These are phyloP conservation scores for Clarias platycephalus DNA, from an alignment of 2,797 vertebrate species.

Conservation along the genomic window DNA sequence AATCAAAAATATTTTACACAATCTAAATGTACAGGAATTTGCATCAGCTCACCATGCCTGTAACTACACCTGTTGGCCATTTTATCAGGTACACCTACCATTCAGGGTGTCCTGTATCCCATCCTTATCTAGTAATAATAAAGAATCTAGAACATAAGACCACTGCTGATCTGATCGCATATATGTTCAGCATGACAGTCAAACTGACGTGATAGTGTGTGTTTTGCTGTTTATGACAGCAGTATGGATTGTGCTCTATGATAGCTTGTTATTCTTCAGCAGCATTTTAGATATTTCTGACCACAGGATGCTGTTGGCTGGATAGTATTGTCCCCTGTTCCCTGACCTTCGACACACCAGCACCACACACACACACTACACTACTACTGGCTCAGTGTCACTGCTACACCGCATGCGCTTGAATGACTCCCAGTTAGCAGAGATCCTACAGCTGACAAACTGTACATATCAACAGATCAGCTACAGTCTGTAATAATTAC, in stretches of 20 bases:
- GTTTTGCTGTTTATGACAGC: background rate
- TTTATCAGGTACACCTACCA: background rate
- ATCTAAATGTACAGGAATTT: slow-evolving; percentile 24
- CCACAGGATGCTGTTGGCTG: background rate
- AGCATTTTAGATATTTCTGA: background rate
- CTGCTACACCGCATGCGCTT: background rate
- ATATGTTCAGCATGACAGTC: background rate
- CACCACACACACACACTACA: background rate
- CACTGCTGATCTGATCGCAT: background rate
- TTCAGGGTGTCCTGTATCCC: background rate
- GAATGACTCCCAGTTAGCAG: background rate
- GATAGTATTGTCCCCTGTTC: background rate
- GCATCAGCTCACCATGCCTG: background rate
- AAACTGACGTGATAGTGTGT: background rate
- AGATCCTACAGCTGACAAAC: background rate
- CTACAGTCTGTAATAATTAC: background rate
- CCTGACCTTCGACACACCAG: background rate
- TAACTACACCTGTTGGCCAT: background rate
- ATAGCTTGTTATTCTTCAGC: background rate
- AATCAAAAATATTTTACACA: slow-evolving; percentile 24
- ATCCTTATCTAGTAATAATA: background rate
- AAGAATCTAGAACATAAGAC: background rate
- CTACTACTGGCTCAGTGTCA: background rate
- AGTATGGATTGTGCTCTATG: background rate
- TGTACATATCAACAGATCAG: background rate